Base-by-base conservation (phyloP, 1,140 invertebrate genomes). In the Neotoxoptera formosana region DNA sequence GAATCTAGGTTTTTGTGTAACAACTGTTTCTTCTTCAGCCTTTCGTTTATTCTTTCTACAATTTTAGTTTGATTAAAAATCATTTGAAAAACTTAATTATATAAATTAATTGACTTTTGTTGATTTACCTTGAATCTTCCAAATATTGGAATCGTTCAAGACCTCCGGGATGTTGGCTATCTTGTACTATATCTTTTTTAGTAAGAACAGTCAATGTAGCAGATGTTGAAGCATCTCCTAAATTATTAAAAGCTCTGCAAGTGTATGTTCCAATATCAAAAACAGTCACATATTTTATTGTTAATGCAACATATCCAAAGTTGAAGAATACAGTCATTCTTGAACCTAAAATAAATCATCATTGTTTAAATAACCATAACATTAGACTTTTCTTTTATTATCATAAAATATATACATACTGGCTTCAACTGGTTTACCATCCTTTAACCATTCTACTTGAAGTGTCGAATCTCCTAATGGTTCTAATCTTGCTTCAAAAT, bases 291-390 rank as follows among this genome's bases (percentile, higher is more conserved):
- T 98, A 98, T 95, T 99, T 99, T 93, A 99, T 98, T 30, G 99
- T 99, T 88, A 99, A 95, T 1, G 99, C 99, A 94, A 99, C 98
- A 95, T 99, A 99, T 87, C 99, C 99, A 95, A 99, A 99, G 95
- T 99, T 99, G 95, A 98, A 99, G 96, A 99, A 99, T 56, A 97
- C 98, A 93, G 98, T 99, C 91, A 98, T 99, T 95, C 98, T 96
- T 60, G 98, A 98, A 96, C 96, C 96, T 97, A 94, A 36, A 95
- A 95, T 94, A 94, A 94, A 93, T 91, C 93, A 87, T 94, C 93
- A 94, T 34, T 53, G 21, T 88, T 93, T 48, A 53, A 76, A 94
- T n/a, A 48, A 81, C n/a, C 45, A 53, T 90, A 30, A 51, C 51
- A 93, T 34, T 34, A n/a, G 11, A 34, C 9, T 36, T 8, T 89